These are phyloP conservation scores for Oscheius sp. DNA, from an alignment of 2,888 invertebrate genomes.

Conservation along the genomic window DNA sequence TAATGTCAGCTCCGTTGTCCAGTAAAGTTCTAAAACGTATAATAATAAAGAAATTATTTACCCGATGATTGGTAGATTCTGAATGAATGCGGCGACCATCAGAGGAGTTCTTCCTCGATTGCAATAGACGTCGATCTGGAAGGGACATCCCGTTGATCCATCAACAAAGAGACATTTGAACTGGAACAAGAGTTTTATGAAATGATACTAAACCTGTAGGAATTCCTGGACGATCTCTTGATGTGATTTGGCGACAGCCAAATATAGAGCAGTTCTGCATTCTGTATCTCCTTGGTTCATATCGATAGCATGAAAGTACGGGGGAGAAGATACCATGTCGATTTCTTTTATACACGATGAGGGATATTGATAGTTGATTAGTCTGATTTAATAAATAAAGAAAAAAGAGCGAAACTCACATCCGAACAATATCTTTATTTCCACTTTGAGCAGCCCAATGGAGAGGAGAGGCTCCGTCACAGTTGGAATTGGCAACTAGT, in stretches of 20 bases:
- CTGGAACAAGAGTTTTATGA: conserved; percentile 28
- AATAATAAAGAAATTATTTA: conserved; percentile 21
- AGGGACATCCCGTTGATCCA: conserved; percentile 43
- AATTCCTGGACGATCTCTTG: conserved; percentile 52
- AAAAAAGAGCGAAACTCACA: conserved; percentile 40
- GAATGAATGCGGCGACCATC: conserved; percentile 62
- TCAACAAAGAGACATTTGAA: conserved; percentile 47
- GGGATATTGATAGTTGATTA: conserved; percentile 27
- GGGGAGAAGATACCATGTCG: conserved; percentile 48
- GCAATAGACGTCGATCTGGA: conserved; percentile 66
- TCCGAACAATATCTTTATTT: conserved; percentile 52
- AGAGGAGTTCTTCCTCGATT: conserved; percentile 65
- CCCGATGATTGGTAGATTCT: conserved; percentile 45
- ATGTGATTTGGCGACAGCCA: conserved; percentile 77
- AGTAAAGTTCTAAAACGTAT: conserved; percentile 72
- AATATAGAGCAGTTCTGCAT: conserved; percentile 85
- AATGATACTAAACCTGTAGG: conserved; percentile 39
- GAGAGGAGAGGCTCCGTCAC: conserved; percentile 59
- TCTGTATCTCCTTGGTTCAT: conserved; percentile 77
- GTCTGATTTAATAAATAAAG: conserved; percentile 3
- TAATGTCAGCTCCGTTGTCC: conserved; percentile 84
- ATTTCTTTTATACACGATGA: conserved; percentile 76
- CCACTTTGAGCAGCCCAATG: conserved; percentile 67
- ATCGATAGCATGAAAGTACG: conserved; percentile 81
- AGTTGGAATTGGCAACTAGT: conserved; percentile 51